These are phyloP conservation scores for Hypercompe scribonia DNA, from an alignment of 2,888 invertebrate species.

Conservation along the genomic window DNA sequence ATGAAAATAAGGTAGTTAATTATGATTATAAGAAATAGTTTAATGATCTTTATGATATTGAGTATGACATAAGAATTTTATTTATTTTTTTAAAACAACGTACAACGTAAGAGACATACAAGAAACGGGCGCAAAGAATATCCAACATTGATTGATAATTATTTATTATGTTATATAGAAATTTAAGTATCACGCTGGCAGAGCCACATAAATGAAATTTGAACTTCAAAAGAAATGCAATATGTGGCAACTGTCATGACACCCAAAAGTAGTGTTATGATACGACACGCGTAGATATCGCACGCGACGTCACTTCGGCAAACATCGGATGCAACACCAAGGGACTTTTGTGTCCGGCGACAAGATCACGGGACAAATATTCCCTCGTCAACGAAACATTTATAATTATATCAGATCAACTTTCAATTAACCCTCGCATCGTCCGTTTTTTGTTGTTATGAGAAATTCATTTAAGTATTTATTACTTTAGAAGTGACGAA, in stretches of 20 bases:
- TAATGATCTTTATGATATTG: too few relatives aligned
- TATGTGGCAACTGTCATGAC: neutral
- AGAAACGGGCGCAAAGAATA: too few relatives aligned
- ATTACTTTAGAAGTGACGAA: conserved; percentile 14
- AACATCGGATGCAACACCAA: neutral
- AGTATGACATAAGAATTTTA: too few relatives aligned
- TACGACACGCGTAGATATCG: neutral
- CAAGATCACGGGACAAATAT: neutral
- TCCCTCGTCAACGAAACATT: neutral
- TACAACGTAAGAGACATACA: too few relatives aligned
- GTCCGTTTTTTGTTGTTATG: conserved; percentile 36
- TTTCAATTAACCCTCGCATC: conserved; percentile 41
- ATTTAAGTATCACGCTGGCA: too few relatives aligned
- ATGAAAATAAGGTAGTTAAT: neutral
- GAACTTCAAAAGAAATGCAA: neutral
- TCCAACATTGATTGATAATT: too few relatives aligned
- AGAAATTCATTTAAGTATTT: conserved; percentile 21
- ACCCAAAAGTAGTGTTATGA: neutral
- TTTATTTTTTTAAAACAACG: too few relatives aligned
- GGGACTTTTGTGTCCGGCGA: neutral
- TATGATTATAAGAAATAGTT: too few relatives aligned
- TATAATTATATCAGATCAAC: conserved; percentile 13
- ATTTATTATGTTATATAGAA: too few relatives aligned
- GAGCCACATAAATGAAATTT: too few relatives aligned
- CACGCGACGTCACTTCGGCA: neutral